Percentiles rank a stretch among this genome's conserved stretches.
These are phyloP conservation scores for Taphrorychus bicolor DNA, from an alignment of 2,888 invertebrate species.

Conservation along the genomic window DNA sequence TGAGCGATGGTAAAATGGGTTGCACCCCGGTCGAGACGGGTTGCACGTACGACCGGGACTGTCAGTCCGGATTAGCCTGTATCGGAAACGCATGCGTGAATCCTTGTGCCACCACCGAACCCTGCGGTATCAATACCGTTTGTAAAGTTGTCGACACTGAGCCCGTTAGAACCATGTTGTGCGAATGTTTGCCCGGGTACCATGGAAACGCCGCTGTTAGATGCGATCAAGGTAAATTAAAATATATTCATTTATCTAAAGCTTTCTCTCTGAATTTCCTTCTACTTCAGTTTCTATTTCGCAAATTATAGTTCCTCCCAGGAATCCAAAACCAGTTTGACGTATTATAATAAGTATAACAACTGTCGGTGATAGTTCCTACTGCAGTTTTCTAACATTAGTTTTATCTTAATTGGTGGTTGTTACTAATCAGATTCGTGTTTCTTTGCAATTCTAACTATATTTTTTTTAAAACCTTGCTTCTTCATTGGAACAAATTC, in stretches of 20 bases:
- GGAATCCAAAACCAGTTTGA: no score
- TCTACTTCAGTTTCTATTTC: slow-evolving; percentile 4
- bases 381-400: no score
- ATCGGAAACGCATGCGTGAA: slow-evolving; percentile 82
- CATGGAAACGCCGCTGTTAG: slow-evolving; percentile 86
- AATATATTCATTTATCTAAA: background rate
- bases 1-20: slow-evolving; percentile 68
- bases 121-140: slow-evolving; percentile 81
- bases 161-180: slow-evolving; percentile 87
- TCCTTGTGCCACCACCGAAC: slow-evolving; percentile 79
- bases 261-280: no score
- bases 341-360: no score
- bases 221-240: slow-evolving; percentile 79
- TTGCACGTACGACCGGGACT: slow-evolving; percentile 82
- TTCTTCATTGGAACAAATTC: no score
- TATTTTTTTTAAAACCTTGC: no score
- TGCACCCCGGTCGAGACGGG: slow-evolving; percentile 68
- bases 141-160: slow-evolving; percentile 82
- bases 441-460: no score
- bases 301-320: no score
- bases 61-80: slow-evolving; percentile 84
- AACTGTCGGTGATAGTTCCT: no score
- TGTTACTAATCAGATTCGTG: no score
- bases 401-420: no score
- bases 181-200: slow-evolving; percentile 85